Conservation (phyloP, 2,113 vertebrate genomes). For the Oceanodroma tethys region DNA sequence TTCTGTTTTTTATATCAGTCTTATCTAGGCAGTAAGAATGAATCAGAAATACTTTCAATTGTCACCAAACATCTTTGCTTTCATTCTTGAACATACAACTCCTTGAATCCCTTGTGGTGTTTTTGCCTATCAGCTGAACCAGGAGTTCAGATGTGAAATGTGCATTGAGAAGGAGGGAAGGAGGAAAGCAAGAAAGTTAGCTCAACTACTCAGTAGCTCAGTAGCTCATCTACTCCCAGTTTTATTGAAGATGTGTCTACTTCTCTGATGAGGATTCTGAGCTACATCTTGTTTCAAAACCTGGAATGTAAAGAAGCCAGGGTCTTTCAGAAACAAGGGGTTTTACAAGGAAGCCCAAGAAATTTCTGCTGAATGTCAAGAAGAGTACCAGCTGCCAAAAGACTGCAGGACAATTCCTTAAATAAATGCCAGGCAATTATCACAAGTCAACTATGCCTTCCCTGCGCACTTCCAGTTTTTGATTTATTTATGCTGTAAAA, state of each 20-base stretch:
- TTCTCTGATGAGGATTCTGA: neutral
- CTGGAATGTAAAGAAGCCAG: neutral
- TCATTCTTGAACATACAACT: neutral
- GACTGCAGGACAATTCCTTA: neutral
- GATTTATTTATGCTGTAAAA: neutral
- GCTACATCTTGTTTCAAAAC: neutral
- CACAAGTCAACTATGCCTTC: neutral
- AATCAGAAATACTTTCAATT: neutral
- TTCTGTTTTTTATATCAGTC: neutral
- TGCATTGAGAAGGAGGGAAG: neutral
- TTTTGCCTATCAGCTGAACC: neutral
- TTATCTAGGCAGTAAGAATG: neutral
- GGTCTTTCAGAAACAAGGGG: neutral
- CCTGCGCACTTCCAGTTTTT: too few relatives aligned
- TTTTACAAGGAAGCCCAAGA: neutral
- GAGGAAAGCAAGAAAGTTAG: neutral
- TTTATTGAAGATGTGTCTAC: neutral
- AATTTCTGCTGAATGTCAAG: neutral
- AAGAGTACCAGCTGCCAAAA: neutral
- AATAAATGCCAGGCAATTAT: neutral
- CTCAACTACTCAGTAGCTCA: too few relatives aligned
- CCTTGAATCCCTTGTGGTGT: neutral
- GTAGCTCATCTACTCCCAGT: too few relatives aligned
- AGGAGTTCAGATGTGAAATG: neutral
- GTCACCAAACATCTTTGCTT: neutral